These are phyloP conservation scores for Borostomias antarcticus DNA, from an alignment of 2,797 vertebrate species.

Conservation along the genomic window DNA sequence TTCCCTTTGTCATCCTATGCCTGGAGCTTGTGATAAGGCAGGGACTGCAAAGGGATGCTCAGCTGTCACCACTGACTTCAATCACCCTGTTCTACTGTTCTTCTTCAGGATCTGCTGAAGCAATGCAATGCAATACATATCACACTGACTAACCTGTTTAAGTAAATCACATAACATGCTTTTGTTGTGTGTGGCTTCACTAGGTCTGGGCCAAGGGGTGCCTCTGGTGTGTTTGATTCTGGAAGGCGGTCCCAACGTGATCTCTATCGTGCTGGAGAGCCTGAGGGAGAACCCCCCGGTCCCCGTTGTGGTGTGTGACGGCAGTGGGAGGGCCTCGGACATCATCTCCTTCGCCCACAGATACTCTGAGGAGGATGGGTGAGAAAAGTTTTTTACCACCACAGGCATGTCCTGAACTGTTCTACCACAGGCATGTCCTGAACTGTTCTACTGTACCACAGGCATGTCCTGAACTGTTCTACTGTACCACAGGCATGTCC, in stretches of 20 bases:
- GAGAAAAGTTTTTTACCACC: conserved; percentile 51
- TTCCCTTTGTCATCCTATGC: conserved; percentile 99
- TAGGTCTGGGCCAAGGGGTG: conserved; percentile 93
- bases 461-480: too few species aligned
- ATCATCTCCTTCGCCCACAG: conserved; percentile 94
- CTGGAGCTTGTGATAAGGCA: conserved; percentile 87
- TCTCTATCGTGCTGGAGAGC: conserved; percentile 90
- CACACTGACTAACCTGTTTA: neutral
- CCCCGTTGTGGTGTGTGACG: conserved; percentile 92
- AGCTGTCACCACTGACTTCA: conserved; percentile 83
- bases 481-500: too few species aligned
- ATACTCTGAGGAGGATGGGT: conserved; percentile 91
- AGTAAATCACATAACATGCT: neutral
- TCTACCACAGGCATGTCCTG: too few species aligned
- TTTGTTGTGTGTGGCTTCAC: neutral
- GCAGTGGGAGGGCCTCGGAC: conserved; percentile 91
- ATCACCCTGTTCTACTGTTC: conserved; percentile 9
- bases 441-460: too few species aligned
- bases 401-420: too few species aligned
- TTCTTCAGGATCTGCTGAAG: neutral
- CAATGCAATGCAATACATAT: neutral
- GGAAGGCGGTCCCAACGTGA: conserved; percentile 94
- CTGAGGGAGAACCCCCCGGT: conserved; percentile 91
- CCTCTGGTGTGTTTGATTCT: conserved; percentile 92
- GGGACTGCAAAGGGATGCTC: conserved; percentile 94